A percentile compares a stretch with the other conserved stretches of the same genome.
These are phyloP conservation scores for Platyscapa corneri DNA, from an alignment of 1,140 invertebrate genomes.

Conservation along the genomic window DNA sequence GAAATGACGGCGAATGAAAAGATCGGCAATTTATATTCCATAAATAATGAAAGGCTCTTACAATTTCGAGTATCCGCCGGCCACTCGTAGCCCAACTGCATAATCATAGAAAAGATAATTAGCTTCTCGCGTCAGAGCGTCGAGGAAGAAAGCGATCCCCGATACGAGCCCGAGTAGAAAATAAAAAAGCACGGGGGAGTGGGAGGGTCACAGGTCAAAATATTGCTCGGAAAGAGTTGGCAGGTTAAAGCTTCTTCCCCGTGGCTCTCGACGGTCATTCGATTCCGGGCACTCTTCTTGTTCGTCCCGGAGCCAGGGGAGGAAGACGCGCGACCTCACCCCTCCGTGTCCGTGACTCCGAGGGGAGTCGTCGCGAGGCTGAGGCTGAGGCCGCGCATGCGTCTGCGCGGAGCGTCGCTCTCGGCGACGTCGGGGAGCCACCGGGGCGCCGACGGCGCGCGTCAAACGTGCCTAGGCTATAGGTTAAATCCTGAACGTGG, in stretches of 20 bases:
- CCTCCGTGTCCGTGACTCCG: not conserved
- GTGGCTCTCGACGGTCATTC: conserved; percentile 2
- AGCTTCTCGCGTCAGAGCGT: no score
- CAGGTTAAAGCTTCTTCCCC: not conserved
- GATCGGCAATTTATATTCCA: no score
- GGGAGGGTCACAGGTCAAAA: conserved; percentile 61
- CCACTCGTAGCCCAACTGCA: no score
- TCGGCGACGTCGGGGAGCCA: conserved; percentile 52
- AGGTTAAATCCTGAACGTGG: conserved; percentile 73
- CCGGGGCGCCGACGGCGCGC: conserved; percentile 49
- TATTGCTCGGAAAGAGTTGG: not conserved
- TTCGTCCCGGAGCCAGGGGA: not conserved
- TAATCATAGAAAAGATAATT: no score
- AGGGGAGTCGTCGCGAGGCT: no score
- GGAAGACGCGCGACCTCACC: conserved; percentile 5
- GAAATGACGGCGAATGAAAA: no score
- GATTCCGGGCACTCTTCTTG: conserved; percentile 16
- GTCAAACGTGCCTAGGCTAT: conserved; percentile 73
- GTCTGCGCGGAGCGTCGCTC: not conserved
- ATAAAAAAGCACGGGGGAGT: conserved; percentile 43
- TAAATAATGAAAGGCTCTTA: no score
- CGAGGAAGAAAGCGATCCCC: not conserved
- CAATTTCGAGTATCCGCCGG: no score
- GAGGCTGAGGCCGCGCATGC: not conserved
- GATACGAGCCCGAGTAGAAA: not conserved